Base-by-base conservation (phyloP, 2,113 vertebrate genomes). In the Lepisosteus osseus region DNA sequence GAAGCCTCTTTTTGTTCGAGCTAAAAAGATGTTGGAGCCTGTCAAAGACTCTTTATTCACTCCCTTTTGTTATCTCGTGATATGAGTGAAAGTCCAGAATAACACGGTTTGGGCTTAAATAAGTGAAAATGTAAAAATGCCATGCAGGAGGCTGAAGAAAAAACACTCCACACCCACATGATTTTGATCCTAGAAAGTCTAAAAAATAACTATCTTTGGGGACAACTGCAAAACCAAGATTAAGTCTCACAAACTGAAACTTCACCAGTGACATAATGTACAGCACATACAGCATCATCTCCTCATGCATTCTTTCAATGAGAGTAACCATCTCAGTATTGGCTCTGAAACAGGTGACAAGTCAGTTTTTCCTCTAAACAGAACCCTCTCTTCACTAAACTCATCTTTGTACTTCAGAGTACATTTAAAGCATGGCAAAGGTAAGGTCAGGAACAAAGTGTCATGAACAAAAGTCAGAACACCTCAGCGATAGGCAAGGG, bases 31-130 rank as follows among this genome's bases (percentile, higher is more conserved):
- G 72, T 54, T 67, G 70, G 72, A 45, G 64, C 45, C 73, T 64
- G 70, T n/a, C 81, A 80, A 85, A 74, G 15, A 42, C 13, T 9
- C 63, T 43, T 43, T 65, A 64, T 78, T 84, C 80, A 84, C 83
- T 80, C 83, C 65, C 66, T 40, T 54, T 3, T 15, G 4, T 9
- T 29, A 43, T 68, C 56, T 68, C 42, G 61, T 42, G 55, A 44
- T 67, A 61, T 17, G 13, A 40, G 54, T 5, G 64, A 3, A 9
- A 45, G 45, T 47, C 55, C 63, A 17, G 40, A 47, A 55, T 61
- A 61, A n/a, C 14, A 4, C 3, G 12, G 55, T 40, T 51, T 63
- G 61, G 68, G 61, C 67, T 29, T 51, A 6, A 51, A 45, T 57
- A 1, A 68, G 45, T 3, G 5, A 70, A 41, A 65, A 3, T 15